Conservation (phyloP, 2,888 invertebrate genomes). For the Heliconius ethilla region DNA sequence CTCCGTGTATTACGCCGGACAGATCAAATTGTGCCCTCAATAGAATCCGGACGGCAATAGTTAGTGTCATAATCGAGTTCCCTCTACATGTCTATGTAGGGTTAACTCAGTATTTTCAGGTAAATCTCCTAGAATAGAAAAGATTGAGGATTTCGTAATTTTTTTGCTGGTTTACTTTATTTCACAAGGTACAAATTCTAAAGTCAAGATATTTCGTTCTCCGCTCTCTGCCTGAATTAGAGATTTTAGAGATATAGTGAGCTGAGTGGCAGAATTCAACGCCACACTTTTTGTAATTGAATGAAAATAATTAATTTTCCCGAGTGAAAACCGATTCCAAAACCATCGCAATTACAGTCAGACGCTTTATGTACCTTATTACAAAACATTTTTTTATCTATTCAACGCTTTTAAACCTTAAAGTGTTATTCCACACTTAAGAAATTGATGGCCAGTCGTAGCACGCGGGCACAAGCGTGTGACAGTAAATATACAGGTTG, state of each 20-base stretch:
- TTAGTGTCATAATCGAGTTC: slow-evolving; percentile 37
- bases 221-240: neutral
- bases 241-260: neutral
- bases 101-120: slow-evolving; percentile 10
- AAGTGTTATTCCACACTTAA: too few species aligned
- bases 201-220: neutral
- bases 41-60: slow-evolving; percentile 41
- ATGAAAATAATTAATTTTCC: neutral
- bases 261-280: neutral
- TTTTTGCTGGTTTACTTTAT: neutral
- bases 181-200: neutral
- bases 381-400: too few species aligned
- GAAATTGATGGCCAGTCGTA: too few species aligned
- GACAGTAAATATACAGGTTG: too few species aligned
- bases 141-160: neutral
- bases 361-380: too few species aligned
- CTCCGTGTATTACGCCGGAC: slow-evolving; percentile 40
- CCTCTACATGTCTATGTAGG: slow-evolving; percentile 2
- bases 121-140: neutral
- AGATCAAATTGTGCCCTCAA: slow-evolving; percentile 43
- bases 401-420: too few species aligned
- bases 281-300: too few species aligned
- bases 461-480: too few species aligned
- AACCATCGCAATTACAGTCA: neutral
- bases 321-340: neutral